These are phyloP conservation scores for Hemicrepidius hirtus DNA, from an alignment of 2,888 invertebrate genomes.

Conservation along the genomic window DNA sequence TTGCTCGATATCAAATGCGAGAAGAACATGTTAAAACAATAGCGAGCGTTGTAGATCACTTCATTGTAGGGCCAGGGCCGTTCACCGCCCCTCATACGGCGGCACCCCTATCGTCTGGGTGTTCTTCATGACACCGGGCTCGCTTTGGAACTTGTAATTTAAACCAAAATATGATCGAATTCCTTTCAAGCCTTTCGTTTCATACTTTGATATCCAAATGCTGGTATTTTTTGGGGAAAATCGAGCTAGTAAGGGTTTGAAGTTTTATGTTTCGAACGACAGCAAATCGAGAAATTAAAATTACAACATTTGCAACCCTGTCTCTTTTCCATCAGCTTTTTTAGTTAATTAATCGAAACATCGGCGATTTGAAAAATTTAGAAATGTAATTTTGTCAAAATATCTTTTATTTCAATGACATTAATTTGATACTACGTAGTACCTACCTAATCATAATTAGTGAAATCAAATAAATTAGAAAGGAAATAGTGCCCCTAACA, in stretches of 20 bases:
- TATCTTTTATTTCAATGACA: too few relatives aligned
- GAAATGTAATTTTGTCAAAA: too few relatives aligned
- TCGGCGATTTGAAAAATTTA: too few relatives aligned
- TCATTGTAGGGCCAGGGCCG: slow-evolving; percentile 48
- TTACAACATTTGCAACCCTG: too few relatives aligned
- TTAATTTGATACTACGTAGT: too few relatives aligned
- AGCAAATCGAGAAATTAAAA: background rate
- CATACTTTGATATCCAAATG: slow-evolving; percentile 6
- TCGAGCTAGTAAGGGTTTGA: background rate
- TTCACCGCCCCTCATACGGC: slow-evolving; percentile 43
- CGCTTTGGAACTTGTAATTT: slow-evolving; percentile 41
- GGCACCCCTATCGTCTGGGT: slow-evolving; percentile 54
- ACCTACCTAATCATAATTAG: too few relatives aligned
- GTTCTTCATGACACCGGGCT: slow-evolving; percentile 46
- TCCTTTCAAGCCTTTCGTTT: slow-evolving; percentile 8
- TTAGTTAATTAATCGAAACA: too few relatives aligned
- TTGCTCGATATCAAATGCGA: slow-evolving; percentile 58
- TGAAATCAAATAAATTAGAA: too few relatives aligned
- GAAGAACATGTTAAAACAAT: slow-evolving; percentile 61
- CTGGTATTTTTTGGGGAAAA: slow-evolving; percentile 13
- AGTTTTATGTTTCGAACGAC: too few relatives aligned
- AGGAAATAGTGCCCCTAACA: too few relatives aligned
- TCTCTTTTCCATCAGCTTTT: too few relatives aligned
- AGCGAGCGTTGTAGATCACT: slow-evolving; percentile 57
- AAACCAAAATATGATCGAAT: slow-evolving; percentile 49